A percentile compares a stretch with the other conserved stretches of the same genome.
Evolutionary conservation across 2,888 invertebrate species (phyloP).

Genomic region (Amorpha juglandis): DNA sequence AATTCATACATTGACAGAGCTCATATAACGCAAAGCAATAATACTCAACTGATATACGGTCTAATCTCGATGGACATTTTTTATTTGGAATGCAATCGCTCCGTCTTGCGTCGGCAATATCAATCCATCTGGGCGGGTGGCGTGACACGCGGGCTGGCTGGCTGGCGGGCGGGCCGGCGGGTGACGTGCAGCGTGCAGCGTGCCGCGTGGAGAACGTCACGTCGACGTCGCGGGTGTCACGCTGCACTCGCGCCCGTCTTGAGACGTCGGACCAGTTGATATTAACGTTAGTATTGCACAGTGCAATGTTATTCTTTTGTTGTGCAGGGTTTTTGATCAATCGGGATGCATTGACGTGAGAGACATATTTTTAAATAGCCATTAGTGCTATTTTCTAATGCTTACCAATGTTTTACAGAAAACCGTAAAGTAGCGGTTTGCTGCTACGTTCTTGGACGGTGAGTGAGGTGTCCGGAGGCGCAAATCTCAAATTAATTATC

Average conservation of each 20-base stretch:
- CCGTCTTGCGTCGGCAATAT: conserved; percentile 82
- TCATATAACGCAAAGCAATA: conserved; percentile 28
- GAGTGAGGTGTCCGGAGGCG: too few species aligned
- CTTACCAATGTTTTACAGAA: too few species aligned
- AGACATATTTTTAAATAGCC: too few species aligned
- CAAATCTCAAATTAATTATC: too few species aligned
- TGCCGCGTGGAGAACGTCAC: conserved; percentile 56
- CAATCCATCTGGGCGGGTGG: conserved; percentile 80
- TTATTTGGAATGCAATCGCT: conserved; percentile 78
- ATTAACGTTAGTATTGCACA: conserved; percentile 73
- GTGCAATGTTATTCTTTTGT: conserved; percentile 26
- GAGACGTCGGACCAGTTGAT: conserved; percentile 46
- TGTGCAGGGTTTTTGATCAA: background rate
- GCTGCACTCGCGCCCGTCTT: conserved; percentile 18
- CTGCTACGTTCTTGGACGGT: too few species aligned
- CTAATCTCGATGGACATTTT: conserved; percentile 42
- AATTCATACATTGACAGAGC: background rate
- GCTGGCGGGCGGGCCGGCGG: conserved; percentile 47
- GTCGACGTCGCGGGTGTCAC: conserved; percentile 54
- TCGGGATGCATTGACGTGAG: too few species aligned
- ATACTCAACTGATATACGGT: conserved; percentile 50
- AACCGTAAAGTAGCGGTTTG: too few species aligned
- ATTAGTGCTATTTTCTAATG: too few species aligned
- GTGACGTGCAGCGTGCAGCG: conserved; percentile 58
- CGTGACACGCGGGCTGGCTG: conserved; percentile 41